phyloP scores from a whole-genome alignment of 2,797 vertebrate species.

The Pteronotus mesoamericanus region DNA sequence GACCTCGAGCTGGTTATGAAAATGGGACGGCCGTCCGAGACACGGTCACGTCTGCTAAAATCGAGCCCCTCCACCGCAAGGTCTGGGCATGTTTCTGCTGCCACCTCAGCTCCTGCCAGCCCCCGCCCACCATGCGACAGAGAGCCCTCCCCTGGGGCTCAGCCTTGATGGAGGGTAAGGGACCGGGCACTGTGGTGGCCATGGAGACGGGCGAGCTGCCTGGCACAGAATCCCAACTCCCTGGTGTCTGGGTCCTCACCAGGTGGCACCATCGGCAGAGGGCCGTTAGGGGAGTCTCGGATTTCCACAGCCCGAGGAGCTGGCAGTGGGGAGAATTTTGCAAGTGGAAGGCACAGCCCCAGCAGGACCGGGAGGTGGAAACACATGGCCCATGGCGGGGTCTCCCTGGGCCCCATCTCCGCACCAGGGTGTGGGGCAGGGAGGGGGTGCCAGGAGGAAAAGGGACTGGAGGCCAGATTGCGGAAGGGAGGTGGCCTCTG shows the following conservation, averaged over 20 bases:
- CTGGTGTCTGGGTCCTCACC: no score
- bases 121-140: accelerated
- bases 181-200: background rate
- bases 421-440: background rate
- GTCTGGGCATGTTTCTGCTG: background rate
- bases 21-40: background rate
- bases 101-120: accelerated
- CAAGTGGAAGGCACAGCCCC: background rate
- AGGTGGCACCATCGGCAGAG: background rate
- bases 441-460: background rate
- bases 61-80: background rate
- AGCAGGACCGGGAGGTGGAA: background rate
- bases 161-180: background rate
- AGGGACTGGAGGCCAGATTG: background rate
- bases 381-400: no score
- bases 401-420: accelerated
- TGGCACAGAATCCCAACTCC: no score
- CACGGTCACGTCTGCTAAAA: background rate
- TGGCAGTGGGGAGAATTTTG: accelerated
- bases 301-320: background rate
- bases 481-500: no score
- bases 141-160: background rate
- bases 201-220: background rate
- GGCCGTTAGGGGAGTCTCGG: background rate
- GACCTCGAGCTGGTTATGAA: background rate